These are phyloP conservation scores for Lepidocyrtinus sp. DNA, from an alignment of 2,888 invertebrate species.

Conservation along the genomic window DNA sequence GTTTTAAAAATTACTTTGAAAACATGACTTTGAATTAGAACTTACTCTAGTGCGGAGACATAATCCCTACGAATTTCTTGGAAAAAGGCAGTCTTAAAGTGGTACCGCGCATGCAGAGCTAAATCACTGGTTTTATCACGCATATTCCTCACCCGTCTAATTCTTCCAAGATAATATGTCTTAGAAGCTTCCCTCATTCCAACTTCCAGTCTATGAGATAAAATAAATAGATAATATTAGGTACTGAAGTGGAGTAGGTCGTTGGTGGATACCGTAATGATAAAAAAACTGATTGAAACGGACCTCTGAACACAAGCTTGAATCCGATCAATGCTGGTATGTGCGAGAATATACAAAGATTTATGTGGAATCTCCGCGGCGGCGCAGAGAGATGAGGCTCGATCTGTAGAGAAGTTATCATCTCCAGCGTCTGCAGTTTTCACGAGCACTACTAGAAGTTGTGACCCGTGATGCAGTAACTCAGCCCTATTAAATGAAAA, in stretches of 20 bases:
- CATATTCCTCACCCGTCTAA: conserved; percentile 77
- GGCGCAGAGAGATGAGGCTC: conserved; percentile 90
- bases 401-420: conserved; percentile 89
- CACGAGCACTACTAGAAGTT: conserved; percentile 87
- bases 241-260: not conserved
- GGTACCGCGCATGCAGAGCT: conserved; percentile 93
- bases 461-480: conserved; percentile 63
- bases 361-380: conserved; percentile 94
- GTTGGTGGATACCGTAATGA: not conserved
- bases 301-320: conserved; percentile 79
- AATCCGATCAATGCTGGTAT: conserved; percentile 85
- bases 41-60: conserved; percentile 78
- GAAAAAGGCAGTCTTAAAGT: conserved; percentile 96
- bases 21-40: not conserved
- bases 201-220: conserved; percentile 54
- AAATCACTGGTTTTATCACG: conserved; percentile 93
- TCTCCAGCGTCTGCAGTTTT: conserved; percentile 85
- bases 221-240: not conserved
- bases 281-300: not conserved
- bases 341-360: conserved; percentile 91
- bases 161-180: conserved; percentile 60
- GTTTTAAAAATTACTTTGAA: not conserved
- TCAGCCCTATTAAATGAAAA: conserved; percentile 49
- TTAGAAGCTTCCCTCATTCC: conserved; percentile 62
- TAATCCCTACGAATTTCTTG: conserved; percentile 94